phyloP scores from a whole-genome alignment of 2,797 vertebrate species.

The Manis pentadactyla region DNA sequence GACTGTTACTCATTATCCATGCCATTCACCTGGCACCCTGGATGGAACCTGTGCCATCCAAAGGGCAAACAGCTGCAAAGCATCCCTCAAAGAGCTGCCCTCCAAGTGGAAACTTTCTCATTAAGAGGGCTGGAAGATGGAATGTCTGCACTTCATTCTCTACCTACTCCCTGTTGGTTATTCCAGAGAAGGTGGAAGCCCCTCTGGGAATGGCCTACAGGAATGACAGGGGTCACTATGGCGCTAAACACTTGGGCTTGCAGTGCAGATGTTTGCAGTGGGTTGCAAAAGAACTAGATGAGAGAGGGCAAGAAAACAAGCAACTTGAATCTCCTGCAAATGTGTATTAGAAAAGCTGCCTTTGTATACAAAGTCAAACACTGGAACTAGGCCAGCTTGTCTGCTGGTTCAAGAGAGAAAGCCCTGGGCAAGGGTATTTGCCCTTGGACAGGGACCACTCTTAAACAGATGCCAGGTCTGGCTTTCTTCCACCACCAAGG shows the following conservation, averaged over 20 bases:
- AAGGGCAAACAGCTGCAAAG: not conserved
- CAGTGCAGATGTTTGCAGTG: not conserved
- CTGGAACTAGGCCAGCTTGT: not conserved
- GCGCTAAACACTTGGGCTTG: not conserved
- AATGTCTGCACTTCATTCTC: not conserved
- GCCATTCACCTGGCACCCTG: not conserved
- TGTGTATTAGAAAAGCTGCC: not conserved
- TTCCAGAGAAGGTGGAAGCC: not conserved
- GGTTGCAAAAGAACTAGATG: constrained; percentile 8
- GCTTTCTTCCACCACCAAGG: not conserved
- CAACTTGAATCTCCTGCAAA: not conserved
- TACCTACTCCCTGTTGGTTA: not conserved
- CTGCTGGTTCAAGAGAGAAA: not conserved
- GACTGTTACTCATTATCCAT: not conserved
- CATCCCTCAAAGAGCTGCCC: not conserved
- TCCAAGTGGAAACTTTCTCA: not conserved
- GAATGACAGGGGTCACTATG: not conserved
- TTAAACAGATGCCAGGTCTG: not conserved
- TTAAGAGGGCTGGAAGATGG: not conserved
- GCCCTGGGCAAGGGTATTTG: not conserved
- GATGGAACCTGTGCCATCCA: not conserved
- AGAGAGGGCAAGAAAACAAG: constrained; percentile 10
- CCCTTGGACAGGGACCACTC: not conserved
- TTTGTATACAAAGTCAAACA: not conserved
- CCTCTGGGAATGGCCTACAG: not conserved